Evolutionary conservation across 2,113 vertebrate genomes (phyloP).

Genomic region (rat (Rattus norvegicus)): DNA sequence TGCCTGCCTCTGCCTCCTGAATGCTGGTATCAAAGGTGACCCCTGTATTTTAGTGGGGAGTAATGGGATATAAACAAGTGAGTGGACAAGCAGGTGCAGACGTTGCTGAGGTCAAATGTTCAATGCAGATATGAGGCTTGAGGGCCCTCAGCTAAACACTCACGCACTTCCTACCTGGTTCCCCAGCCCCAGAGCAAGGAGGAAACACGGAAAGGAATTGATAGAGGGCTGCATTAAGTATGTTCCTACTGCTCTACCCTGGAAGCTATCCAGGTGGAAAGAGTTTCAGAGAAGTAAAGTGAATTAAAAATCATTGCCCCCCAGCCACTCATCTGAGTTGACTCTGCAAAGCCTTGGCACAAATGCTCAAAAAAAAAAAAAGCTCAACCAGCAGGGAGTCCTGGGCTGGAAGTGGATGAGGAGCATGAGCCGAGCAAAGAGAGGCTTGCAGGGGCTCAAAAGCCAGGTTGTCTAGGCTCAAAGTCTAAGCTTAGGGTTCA

Average conservation of each 20-base stretch:
- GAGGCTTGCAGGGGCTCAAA: background rate
- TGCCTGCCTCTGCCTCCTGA: background rate
- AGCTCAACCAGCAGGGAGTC: background rate
- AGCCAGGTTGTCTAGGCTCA: background rate
- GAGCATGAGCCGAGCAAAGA: too few species aligned
- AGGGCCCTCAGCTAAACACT: background rate
- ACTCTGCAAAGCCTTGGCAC: background rate
- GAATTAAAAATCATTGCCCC: conserved; percentile 46
- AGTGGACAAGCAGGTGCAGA: background rate
- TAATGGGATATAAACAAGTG: background rate
- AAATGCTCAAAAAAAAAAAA: background rate
- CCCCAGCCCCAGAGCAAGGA: background rate
- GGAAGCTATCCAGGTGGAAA: conserved; percentile 39
- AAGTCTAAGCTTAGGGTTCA: background rate
- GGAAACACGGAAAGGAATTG: background rate
- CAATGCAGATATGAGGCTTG: background rate
- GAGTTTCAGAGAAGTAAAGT: conserved; percentile 36
- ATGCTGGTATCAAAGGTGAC: background rate
- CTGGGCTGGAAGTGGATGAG: too few species aligned
- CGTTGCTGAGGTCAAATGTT: background rate
- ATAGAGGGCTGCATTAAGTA: background rate
- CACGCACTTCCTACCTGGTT: background rate
- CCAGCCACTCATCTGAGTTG: background rate
- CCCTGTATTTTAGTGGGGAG: background rate
- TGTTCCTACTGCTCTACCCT: background rate